Evolutionary conservation across 30 jellyfish, hydroid and myxozoan species (phyloP).

Genomic region (Pseudorhiza aurosa): DNA sequence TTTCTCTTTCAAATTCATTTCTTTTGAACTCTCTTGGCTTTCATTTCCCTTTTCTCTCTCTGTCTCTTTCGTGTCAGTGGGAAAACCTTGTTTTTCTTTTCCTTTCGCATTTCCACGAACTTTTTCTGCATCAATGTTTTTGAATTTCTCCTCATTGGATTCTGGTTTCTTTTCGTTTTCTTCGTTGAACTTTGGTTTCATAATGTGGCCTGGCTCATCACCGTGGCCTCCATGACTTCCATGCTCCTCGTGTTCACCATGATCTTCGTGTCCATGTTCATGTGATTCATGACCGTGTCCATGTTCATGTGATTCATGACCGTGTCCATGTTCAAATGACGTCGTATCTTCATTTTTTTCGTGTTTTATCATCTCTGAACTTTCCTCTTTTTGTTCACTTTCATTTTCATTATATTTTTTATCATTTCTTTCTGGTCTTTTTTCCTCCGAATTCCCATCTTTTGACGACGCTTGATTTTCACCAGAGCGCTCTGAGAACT

Average conservation of each 20-base stretch:
- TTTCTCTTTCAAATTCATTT: too few relatives aligned
- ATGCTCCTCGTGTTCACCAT: constrained; percentile 15
- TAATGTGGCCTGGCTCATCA: neutral
- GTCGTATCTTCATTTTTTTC: constrained; percentile 8
- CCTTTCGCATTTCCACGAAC: constrained; percentile 11
- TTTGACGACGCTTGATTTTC: neutral
- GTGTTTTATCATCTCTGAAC: neutral
- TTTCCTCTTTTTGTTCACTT: neutral
- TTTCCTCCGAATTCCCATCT: neutral
- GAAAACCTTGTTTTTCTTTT: constrained; percentile 3
- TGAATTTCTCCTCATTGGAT: neutral
- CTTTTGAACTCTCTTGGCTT: constrained; percentile 2
- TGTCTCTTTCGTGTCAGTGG: constrained; percentile 6
- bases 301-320: constrained; percentile 20
- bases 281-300: constrained; percentile 49
- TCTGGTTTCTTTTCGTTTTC: constrained; percentile 13
- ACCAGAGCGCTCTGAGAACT: neutral
- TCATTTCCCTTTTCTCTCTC: neutral
- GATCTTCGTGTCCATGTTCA: constrained; percentile 30
- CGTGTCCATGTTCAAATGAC: constrained; percentile 46
- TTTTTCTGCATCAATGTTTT: neutral
- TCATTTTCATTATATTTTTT: neutral
- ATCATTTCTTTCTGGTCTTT: neutral
- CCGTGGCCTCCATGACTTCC: constrained; percentile 5
- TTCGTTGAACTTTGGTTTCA: neutral